Percentiles rank a stretch among this genome's conserved stretches.
phyloP scores from a whole-genome alignment of 2,888 invertebrate genomes.

The Saturnia japonica region DNA sequence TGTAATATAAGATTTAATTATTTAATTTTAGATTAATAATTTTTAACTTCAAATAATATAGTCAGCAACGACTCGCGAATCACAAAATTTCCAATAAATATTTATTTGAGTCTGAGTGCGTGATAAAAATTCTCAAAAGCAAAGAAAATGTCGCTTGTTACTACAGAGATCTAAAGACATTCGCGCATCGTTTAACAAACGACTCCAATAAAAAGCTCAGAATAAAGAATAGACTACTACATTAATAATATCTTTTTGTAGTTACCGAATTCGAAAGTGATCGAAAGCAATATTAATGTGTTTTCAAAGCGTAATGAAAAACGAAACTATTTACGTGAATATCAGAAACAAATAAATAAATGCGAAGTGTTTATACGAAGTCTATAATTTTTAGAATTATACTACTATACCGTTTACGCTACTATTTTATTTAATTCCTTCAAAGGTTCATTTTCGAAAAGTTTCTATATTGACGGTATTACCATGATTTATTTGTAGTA shows the following conservation, averaged over 20 bases:
- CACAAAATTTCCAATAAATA: background rate
- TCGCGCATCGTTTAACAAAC: conserved; percentile 12
- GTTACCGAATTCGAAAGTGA: background rate
- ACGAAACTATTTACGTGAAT: background rate
- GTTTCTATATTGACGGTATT: no score
- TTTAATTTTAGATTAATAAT: background rate
- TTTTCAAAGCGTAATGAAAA: background rate
- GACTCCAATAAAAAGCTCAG: conserved; percentile 7
- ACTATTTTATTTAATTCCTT: no score
- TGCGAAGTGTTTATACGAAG: background rate
- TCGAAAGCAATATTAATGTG: conserved; percentile 2
- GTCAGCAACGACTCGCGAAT: background rate
- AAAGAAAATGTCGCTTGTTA: conserved; percentile 5
- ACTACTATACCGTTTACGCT: no score
- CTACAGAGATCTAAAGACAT: conserved; percentile 10
- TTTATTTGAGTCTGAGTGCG: background rate
- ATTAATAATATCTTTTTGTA: conserved; percentile 8
- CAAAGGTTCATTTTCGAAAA: no score
- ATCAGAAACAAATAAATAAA: background rate
- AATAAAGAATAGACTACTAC: background rate
- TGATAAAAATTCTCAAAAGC: conserved; percentile 12
- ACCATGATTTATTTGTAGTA: no score
- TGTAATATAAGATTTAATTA: no score
- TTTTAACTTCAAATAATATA: background rate
- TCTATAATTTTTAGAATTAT: no score